Evolutionary conservation across 2,797 vertebrate genomes (phyloP).

Genomic region (Sarcophilus harrisii): DNA sequence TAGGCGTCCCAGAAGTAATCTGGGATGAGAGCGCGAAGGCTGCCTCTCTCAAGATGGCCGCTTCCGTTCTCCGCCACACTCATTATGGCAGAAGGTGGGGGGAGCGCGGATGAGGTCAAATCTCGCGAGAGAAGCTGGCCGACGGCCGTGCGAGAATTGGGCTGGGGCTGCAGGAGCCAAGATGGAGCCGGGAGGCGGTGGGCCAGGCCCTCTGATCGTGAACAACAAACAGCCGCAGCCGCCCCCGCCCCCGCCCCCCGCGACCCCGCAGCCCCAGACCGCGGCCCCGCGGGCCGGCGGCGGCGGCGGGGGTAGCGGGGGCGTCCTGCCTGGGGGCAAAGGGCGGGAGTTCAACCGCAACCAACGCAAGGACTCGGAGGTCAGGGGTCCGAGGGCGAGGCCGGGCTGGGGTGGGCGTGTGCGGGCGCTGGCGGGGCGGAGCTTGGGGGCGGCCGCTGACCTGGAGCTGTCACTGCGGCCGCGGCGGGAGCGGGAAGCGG

Average conservation of each 20-base stretch:
- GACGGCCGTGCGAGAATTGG: slow-evolving; percentile 37
- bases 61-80: slow-evolving; percentile 65
- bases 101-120: slow-evolving; percentile 44
- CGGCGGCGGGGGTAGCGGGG: slow-evolving; percentile 47
- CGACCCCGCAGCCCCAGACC: slow-evolving; percentile 52
- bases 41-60: slow-evolving; percentile 49
- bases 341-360: slow-evolving; percentile 92
- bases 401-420: slow-evolving; percentile 17
- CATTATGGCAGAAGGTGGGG: slow-evolving; percentile 74
- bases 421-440: not conserved
- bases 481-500: not conserved
- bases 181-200: slow-evolving; percentile 82
- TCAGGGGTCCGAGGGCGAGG: slow-evolving; percentile 84
- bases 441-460: not conserved
- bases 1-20: accelerated
- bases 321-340: slow-evolving; percentile 84
- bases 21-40: not conserved
- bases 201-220: slow-evolving; percentile 85
- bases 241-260: slow-evolving; percentile 70
- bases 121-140: slow-evolving; percentile 78
- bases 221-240: slow-evolving; percentile 91
- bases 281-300: slow-evolving; percentile 66
- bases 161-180: slow-evolving; percentile 75
- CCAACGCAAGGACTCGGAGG: slow-evolving; percentile 97
- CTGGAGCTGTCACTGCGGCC: not conserved